Evolutionary conservation across 2,797 vertebrate species (phyloP), one percentile per base, ranked within the genome.

Genomic region (Trachurus trachurus): DNA sequence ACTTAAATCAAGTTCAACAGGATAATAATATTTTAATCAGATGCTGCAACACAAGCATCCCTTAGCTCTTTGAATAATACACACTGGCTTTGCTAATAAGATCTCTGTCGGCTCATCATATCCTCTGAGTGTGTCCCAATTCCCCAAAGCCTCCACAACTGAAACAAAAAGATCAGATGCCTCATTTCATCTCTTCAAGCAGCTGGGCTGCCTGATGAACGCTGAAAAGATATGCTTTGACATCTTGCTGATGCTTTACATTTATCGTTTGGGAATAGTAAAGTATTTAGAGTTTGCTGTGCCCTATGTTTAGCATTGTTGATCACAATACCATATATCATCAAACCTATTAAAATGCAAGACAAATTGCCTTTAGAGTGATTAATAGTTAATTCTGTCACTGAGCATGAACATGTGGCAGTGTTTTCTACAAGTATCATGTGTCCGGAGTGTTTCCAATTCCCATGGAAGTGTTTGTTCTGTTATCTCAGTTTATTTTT

Each of bases 131-230:
- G 44, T 6, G 15, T 61, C 71, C 63, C 1, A 50, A 82, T 77
- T 85, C 80, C 76, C 83, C 45, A 66, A 83, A 89, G 79, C 74
- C 74, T 74, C 59, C 65, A 69, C 61, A 44, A 40, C 68, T 70
- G 57, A 87, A 87, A 89, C 76, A 80, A 79, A 90, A 86, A 85
- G 73, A 87, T 90, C 84, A 88, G 83, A 89, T 63, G 85, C 69
- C 59, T 85, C 76, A 77, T 83, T 88, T 88, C 84, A 85, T 83
- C 78, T 68, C 71, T 79, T 84, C 58, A 71, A 87, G 79, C 66
- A 2, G 62, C 59, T 65, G 74, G 5, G 62, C 59, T 65, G 76
- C 59, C 72, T 79, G 80, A 75, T 79, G 57, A 88, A 82, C 64
- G 72, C 84, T 80, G 74, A 39, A 76, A 78, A 85, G 80, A 87